phyloP scores from a whole-genome alignment of 2,113 vertebrate genomes.

The Cavia aperea region DNA sequence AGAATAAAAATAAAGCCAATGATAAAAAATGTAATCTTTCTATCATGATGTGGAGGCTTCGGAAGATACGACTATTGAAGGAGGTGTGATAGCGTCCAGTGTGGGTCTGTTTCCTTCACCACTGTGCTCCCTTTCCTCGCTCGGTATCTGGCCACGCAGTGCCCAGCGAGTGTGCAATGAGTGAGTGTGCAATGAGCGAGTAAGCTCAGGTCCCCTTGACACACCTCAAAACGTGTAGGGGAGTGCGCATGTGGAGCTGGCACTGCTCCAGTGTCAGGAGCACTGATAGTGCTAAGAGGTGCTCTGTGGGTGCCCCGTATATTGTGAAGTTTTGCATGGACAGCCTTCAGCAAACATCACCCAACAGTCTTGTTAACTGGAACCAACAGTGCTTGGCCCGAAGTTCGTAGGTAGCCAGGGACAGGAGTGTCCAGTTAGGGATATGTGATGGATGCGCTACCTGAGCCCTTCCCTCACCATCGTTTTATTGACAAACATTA shows the following conservation, averaged over 20 bases:
- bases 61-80: background rate
- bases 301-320: conserved; percentile 20
- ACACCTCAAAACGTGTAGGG: background rate
- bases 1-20: conserved; percentile 29
- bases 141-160: background rate
- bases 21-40: background rate
- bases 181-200: background rate
- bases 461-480: conserved; percentile 1
- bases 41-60: background rate
- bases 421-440: background rate
- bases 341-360: conserved; percentile 1
- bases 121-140: background rate
- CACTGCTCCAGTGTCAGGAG: background rate
- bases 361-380: background rate
- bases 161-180: background rate
- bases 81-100: background rate
- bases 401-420: background rate
- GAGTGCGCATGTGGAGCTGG: background rate
- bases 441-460: background rate
- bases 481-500: background rate
- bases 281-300: background rate
- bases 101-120: background rate
- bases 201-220: background rate
- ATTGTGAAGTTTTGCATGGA: conserved; percentile 20
- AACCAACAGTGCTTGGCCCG: background rate